Percentiles rank a stretch among this genome's conserved stretches.
Evolutionary conservation across 2,113 vertebrate species (phyloP).

Genomic region (Mastomys coucha): DNA sequence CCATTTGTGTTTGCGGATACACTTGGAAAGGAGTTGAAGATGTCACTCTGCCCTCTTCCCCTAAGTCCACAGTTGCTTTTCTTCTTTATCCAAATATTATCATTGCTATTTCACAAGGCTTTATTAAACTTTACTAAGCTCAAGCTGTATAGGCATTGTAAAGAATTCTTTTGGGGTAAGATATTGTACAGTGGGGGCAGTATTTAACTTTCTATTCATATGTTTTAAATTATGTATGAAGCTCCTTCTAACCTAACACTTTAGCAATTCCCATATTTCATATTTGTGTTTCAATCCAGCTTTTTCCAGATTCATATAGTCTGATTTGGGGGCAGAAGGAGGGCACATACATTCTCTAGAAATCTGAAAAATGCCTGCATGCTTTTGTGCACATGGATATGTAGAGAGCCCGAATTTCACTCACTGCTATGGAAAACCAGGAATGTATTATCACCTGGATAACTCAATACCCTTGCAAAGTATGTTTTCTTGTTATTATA

Average conservation of each 20-base stretch:
- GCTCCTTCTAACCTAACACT: constrained; percentile 83
- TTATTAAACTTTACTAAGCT: constrained; percentile 69
- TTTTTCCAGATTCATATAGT: constrained; percentile 74
- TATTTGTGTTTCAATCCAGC: constrained; percentile 78
- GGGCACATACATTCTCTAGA: constrained; percentile 34
- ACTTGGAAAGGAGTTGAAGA: constrained; percentile 77
- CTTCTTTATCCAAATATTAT: constrained; percentile 11
- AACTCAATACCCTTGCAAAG: constrained; percentile 1
- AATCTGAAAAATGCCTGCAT: constrained; percentile 1
- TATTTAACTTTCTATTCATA: constrained; percentile 80
- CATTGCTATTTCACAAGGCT: constrained; percentile 37
- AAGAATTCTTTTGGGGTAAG: constrained; percentile 75
- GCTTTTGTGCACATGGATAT: background rate
- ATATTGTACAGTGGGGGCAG: constrained; percentile 54
- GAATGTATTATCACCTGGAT: background rate
- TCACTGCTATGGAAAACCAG: constrained; percentile 43
- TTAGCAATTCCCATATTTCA: constrained; percentile 83
- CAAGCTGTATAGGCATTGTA: constrained; percentile 60
- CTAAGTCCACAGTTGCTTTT: background rate
- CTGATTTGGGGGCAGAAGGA: constrained; percentile 55
- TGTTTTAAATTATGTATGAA: constrained; percentile 84
- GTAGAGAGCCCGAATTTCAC: constrained; percentile 28
- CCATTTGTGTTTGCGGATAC: constrained; percentile 66
- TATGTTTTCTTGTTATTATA: background rate
- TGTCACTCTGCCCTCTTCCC: background rate